These are phyloP conservation scores for Silurus aristotelis DNA, from an alignment of 2,797 vertebrate genomes.

Conservation along the genomic window DNA sequence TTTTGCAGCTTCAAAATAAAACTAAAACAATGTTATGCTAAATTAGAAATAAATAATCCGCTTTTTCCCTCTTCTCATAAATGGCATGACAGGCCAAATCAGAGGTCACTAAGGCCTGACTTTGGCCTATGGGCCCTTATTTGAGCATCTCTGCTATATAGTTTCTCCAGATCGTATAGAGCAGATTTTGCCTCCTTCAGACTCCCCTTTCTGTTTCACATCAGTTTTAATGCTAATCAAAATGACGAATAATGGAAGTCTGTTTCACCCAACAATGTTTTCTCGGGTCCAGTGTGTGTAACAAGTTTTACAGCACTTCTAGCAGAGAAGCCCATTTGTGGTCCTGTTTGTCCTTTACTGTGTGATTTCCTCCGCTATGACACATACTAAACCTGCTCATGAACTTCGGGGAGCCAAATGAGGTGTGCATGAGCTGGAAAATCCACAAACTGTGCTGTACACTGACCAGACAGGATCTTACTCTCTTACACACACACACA, in stretches of 20 bases:
- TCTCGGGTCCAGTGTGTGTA: neutral
- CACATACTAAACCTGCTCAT: conserved; percentile 10
- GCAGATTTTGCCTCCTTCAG: neutral
- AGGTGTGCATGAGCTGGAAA: conserved; percentile 9
- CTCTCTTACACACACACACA: neutral
- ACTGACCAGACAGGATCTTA: conserved; percentile 5
- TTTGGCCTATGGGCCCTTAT: too few relatives aligned
- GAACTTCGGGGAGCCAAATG: neutral
- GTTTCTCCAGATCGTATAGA: neutral
- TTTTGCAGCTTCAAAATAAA: too few relatives aligned
- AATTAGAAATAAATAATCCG: too few relatives aligned
- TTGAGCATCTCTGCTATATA: too few relatives aligned
- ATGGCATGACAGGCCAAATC: too few relatives aligned
- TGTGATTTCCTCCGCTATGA: neutral
- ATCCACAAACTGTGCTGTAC: neutral
- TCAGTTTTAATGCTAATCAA: too few relatives aligned
- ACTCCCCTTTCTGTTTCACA: neutral
- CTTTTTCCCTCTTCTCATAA: too few relatives aligned
- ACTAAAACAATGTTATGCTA: too few relatives aligned
- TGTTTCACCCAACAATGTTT: neutral
- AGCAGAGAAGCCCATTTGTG: neutral
- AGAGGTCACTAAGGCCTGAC: too few relatives aligned
- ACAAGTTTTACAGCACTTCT: neutral
- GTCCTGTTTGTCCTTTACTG: neutral
- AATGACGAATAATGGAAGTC: neutral